phyloP scores from a whole-genome alignment of 2,797 vertebrate genomes.

The Ciconia nigra region DNA sequence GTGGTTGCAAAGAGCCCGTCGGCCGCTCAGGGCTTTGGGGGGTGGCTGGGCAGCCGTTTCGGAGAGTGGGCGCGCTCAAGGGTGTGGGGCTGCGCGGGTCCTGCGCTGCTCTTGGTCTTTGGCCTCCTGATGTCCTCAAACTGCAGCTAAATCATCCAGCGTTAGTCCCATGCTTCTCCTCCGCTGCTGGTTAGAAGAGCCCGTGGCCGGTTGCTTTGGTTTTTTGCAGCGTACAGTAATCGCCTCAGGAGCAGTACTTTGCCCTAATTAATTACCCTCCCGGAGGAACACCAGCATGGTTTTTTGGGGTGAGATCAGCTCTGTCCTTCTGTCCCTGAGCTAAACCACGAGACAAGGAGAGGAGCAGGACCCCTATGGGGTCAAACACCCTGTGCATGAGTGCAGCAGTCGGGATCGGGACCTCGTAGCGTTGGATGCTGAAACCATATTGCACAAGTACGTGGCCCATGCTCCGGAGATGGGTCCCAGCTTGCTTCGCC shows the following conservation, averaged over 20 bases:
- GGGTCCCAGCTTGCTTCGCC: accelerated
- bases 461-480: neutral
- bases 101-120: too few relatives aligned
- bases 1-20: accelerated
- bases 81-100: neutral
- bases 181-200: neutral
- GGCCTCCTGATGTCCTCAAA: too few relatives aligned
- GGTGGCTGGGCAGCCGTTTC: accelerated
- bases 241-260: neutral
- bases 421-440: accelerated
- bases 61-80: accelerated
- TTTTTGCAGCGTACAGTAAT: accelerated
- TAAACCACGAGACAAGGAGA: neutral
- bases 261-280: neutral
- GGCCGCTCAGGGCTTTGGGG: neutral
- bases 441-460: accelerated
- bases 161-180: too few relatives aligned
- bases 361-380: neutral
- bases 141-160: neutral
- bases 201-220: neutral
- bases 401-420: accelerated
- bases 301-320: neutral
- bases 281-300: accelerated
- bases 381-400: accelerated
- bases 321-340: neutral